Evolutionary conservation across 2,888 invertebrate species (phyloP).

Genomic region (Acleris laterana): DNA sequence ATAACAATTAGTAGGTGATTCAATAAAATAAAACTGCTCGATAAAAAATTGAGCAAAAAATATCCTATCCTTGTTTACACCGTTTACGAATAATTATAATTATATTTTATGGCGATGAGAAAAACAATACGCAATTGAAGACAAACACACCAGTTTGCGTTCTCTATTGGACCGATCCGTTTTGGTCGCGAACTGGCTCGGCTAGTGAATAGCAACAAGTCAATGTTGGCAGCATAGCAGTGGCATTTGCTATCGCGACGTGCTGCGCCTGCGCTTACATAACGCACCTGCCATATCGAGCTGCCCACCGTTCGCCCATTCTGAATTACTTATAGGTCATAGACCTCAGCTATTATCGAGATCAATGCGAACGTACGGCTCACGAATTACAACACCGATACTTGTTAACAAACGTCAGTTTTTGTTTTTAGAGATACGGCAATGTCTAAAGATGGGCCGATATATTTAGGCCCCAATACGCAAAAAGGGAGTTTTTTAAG

Average conservation of each 20-base stretch:
- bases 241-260: conserved; percentile 71
- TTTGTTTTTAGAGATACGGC: conserved; percentile 9
- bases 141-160: conserved; percentile 7
- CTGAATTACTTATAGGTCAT: conserved; percentile 83
- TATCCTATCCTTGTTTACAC: too few relatives aligned
- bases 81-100: too few relatives aligned
- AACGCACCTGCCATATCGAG: conserved; percentile 83
- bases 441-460: too few relatives aligned
- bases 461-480: too few relatives aligned
- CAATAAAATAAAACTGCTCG: too few relatives aligned
- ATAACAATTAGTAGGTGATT: too few relatives aligned
- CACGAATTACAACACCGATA: conserved; percentile 27
- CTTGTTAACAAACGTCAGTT: conserved; percentile 8
- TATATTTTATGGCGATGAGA: too few relatives aligned
- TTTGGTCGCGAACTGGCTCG: conserved; percentile 26
- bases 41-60: too few relatives aligned
- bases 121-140: neutral
- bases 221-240: conserved; percentile 55
- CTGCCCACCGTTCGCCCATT: conserved; percentile 75
- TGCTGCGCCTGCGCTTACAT: conserved; percentile 70
- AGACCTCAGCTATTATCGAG: conserved; percentile 74
- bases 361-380: conserved; percentile 32
- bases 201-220: conserved; percentile 38
- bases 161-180: conserved; percentile 18
- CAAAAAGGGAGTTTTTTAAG: too few relatives aligned